Conservation (phyloP, 2,797 vertebrate genomes). For the Sardinella longiceps region DNA sequence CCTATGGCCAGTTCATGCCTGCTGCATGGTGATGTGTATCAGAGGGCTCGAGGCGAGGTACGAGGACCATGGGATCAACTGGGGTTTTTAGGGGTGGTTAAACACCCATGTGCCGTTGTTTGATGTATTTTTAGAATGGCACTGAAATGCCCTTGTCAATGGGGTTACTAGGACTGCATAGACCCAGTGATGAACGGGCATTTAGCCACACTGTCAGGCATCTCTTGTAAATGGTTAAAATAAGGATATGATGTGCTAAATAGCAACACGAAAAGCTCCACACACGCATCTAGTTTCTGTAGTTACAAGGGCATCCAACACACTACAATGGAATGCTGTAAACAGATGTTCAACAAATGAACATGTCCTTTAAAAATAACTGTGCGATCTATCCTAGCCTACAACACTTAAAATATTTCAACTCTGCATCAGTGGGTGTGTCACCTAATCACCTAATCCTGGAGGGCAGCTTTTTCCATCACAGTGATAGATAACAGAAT, state of each 20-base stretch:
- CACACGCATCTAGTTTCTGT: neutral
- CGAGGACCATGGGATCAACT: conserved; percentile 63
- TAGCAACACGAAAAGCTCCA: conserved; percentile 7
- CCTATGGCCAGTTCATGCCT: too few relatives aligned
- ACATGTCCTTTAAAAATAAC: conserved; percentile 4
- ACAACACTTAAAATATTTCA: neutral
- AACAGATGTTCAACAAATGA: neutral
- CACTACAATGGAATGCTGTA: neutral
- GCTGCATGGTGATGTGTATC: neutral
- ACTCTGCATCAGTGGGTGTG: neutral
- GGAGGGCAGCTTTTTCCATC: neutral
- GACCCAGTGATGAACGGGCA: conserved; percentile 57
- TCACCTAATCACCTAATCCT: neutral
- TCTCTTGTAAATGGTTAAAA: neutral
- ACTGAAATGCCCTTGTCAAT: conserved; percentile 54
- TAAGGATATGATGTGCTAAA: conserved; percentile 12
- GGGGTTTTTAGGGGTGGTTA: conserved; percentile 63
- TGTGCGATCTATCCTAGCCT: neutral
- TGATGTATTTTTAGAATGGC: conserved; percentile 72
- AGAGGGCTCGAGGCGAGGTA: conserved; percentile 55
- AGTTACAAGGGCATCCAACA: conserved; percentile 9
- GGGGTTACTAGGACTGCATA: conserved; percentile 38
- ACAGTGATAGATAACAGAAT: neutral
- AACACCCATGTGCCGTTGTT: conserved; percentile 63
- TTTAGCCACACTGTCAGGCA: conserved; percentile 47